Percentiles rank a stretch among this genome's conserved stretches.
Evolutionary conservation across 2,888 invertebrate genomes (phyloP).

Genomic region (Cacoxenus indagator): DNA sequence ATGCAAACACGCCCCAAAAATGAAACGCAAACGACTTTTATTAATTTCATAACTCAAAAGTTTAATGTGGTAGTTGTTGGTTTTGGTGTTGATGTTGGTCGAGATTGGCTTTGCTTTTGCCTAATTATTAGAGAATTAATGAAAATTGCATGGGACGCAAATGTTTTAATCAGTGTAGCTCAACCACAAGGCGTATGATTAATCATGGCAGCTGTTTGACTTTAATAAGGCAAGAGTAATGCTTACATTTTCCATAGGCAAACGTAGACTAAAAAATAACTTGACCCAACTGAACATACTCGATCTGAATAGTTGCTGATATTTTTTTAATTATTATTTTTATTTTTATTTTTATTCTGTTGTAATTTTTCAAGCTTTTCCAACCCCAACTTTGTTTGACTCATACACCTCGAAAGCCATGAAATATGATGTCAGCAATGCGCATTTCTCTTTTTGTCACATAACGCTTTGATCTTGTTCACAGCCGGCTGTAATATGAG

Average conservation of each 20-base stretch:
- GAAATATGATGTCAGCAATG: conserved; percentile 38
- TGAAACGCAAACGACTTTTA: conserved; percentile 35
- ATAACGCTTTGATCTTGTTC: conserved; percentile 21
- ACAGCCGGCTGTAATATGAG: conserved; percentile 29
- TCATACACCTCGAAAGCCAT: conserved; percentile 25
- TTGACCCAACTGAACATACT: too few relatives aligned
- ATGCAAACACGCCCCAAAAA: conserved; percentile 20
- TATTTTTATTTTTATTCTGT: too few relatives aligned
- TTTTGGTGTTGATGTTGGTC: background rate
- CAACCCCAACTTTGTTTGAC: background rate
- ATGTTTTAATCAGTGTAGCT: conserved; percentile 43
- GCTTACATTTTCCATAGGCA: conserved; percentile 34
- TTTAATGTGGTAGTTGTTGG: conserved; percentile 31
- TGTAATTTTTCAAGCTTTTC: background rate
- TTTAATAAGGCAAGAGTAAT: conserved; percentile 29
- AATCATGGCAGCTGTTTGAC: conserved; percentile 35
- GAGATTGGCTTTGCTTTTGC: conserved; percentile 28
- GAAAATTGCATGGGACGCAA: conserved; percentile 47
- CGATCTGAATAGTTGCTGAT: background rate
- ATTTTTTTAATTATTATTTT: too few relatives aligned
- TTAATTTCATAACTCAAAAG: conserved; percentile 61
- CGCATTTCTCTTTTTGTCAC: background rate
- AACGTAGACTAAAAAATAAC: too few relatives aligned
- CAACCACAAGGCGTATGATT: conserved; percentile 39
- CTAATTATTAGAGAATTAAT: conserved; percentile 64